Evolutionary conservation across 2,797 vertebrate genomes (phyloP).

Genomic region (Danio albolineatus): DNA sequence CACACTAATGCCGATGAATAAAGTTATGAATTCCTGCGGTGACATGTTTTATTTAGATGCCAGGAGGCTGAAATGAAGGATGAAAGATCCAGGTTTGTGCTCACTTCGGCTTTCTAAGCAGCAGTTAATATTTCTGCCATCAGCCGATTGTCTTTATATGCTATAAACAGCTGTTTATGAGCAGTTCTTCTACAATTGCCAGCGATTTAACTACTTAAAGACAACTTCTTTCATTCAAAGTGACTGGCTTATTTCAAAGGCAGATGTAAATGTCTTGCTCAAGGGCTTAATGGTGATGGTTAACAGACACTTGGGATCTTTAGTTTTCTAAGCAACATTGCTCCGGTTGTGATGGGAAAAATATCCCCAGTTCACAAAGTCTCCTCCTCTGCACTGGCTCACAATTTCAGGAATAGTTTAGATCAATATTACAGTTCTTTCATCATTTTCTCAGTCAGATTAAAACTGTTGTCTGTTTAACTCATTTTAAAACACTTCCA

Average conservation of each 20-base stretch:
- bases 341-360: constrained; percentile 15
- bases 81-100: constrained; percentile 24
- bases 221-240: not conserved
- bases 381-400: not conserved
- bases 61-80: constrained; percentile 33
- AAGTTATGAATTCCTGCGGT: constrained; percentile 23
- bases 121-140: constrained; percentile 37
- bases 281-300: constrained; percentile 7
- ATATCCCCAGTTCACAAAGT: not conserved
- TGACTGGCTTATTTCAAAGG: not conserved
- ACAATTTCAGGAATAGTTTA: constrained; percentile 8
- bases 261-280: constrained; percentile 11
- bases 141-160: constrained; percentile 10
- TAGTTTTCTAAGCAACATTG: not conserved
- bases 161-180: constrained; percentile 8
- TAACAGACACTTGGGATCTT: not conserved
- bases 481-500: not conserved
- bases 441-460: not conserved
- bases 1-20: constrained; percentile 38
- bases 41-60: constrained; percentile 43
- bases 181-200: not conserved
- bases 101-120: constrained; percentile 33
- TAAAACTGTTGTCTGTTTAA: not conserved
- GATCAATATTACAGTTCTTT: not conserved
- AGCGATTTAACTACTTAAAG: not conserved